These are phyloP conservation scores for Atherinomorus stipes DNA, from an alignment of 2,113 vertebrate genomes.

Conservation along the genomic window DNA sequence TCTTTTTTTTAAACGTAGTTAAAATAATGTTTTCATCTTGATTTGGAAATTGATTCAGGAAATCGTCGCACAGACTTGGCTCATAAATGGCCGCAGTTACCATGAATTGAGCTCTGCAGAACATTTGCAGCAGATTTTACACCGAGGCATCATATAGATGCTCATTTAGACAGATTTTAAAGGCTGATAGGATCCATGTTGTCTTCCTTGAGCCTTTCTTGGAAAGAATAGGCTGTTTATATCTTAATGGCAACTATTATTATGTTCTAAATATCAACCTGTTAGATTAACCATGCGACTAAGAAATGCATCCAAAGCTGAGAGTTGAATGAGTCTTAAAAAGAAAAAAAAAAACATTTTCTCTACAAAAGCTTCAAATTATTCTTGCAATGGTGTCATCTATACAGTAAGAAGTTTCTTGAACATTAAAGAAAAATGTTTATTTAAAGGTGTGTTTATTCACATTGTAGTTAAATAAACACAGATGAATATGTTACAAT, in stretches of 20 bases:
- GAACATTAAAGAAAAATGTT: neutral
- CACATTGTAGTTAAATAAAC: neutral
- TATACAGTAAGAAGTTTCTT: neutral
- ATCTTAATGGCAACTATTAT: too few species aligned
- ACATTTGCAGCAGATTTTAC: neutral
- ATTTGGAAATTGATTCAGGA: neutral
- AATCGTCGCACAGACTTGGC: neutral
- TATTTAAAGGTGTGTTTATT: neutral
- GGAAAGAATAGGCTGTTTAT: too few species aligned
- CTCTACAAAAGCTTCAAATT: too few species aligned
- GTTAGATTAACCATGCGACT: too few species aligned
- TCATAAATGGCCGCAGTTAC: too few species aligned
- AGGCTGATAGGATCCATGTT: neutral
- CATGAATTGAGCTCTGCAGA: neutral
- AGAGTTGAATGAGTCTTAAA: too few species aligned
- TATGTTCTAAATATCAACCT: too few species aligned
- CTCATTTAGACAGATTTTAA: neutral
- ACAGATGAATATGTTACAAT: neutral
- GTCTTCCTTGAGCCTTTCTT: neutral
- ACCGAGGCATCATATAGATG: neutral
- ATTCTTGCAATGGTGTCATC: too few species aligned
- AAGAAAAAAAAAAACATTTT: too few species aligned
- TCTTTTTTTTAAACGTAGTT: neutral
- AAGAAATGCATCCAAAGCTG: too few species aligned
- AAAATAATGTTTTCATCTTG: neutral